Evolutionary conservation across 1,140 invertebrate genomes (phyloP).

Genomic region (Belonocnema kinseyi): DNA sequence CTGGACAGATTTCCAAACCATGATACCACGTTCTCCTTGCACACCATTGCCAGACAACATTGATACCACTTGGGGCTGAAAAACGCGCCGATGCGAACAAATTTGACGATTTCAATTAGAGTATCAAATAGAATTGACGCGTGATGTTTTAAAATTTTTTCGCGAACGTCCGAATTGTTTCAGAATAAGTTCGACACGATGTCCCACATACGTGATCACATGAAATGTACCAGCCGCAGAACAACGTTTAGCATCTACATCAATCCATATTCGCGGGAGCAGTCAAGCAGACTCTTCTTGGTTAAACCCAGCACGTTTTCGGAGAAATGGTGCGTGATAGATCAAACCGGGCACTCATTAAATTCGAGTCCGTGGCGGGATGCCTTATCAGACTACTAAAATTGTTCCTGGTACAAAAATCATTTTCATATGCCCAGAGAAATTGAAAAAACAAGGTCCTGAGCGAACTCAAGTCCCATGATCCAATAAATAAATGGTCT

Average conservation of each 20-base stretch:
- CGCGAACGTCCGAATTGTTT: not conserved
- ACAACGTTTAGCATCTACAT: slow-evolving; percentile 4
- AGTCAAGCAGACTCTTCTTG: not conserved
- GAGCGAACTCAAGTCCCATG: not conserved
- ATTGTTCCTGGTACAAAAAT: slow-evolving; percentile 1
- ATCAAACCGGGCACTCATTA: not conserved
- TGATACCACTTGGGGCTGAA: slow-evolving; percentile 77
- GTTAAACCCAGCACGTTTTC: not conserved
- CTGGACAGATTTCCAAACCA: slow-evolving; percentile 92
- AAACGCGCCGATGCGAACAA: slow-evolving; percentile 68
- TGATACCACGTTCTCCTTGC: slow-evolving; percentile 94
- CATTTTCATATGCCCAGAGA: not conserved
- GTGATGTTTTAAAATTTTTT: not conserved
- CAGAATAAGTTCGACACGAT: not conserved
- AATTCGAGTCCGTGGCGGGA: not conserved
- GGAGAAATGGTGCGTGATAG: not conserved
- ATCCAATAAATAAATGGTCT: too few relatives aligned
- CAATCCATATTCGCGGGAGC: not conserved
- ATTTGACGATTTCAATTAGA: slow-evolving; percentile 53
- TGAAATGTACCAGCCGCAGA: slow-evolving; percentile 12
- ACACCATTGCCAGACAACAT: slow-evolving; percentile 91
- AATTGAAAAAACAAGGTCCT: slow-evolving; percentile 5
- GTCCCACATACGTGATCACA: not conserved
- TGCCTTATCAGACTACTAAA: not conserved
- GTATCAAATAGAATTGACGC: slow-evolving; percentile 45